Base-by-base conservation (phyloP, 2,797 vertebrate species). In the Lagocephalus sceleratus region DNA sequence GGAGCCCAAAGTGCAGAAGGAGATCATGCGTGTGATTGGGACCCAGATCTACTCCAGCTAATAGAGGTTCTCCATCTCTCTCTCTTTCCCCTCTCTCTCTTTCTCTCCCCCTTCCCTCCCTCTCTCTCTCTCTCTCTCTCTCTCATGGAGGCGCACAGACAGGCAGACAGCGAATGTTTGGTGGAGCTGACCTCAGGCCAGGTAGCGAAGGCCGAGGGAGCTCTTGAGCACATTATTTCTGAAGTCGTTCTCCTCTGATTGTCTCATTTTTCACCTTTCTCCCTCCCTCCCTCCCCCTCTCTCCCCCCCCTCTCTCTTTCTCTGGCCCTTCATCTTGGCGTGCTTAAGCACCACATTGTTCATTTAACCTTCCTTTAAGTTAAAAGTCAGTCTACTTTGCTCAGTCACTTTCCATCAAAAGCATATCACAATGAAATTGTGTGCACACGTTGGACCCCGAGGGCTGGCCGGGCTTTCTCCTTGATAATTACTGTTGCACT, bases 1-100 rank as follows among this genome's bases (percentile, higher is more conserved):
- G 93, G 97, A 99, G 90, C 96, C 96, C 73, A 99, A 98, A 88
- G 96, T 99, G 72, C 96, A 99, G 89, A 98, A 98, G 89, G 97
- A 99, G 87, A 99, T 99, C 86, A 98, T 99, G 96, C 94, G 97
- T 68, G 96, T 99, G 89, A 97, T 99, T 39, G 97, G 97, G 82
- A 97, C 95, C 89, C 96, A 99, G 93, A 96, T 97, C 86, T 97
- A 96, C 90, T 97, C 94, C 79, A 96, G 95, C 91, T 97, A 93
- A 97, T 90, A 26, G 71, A 69, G 62, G 66, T 60, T 73, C 48
- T 63, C 55, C 57, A 58, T 62, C 17, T 19, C 19, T 59, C 63
- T 74, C 51, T 72, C 29, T 63, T 60, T 73, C 48, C n/a, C 60
- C 17, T 17, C 16, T 60, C 63, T 71, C 53, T 72, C 22, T 63